Evolutionary conservation across 1,140 invertebrate species (phyloP).

Genomic region (Camponotus floridanus): DNA sequence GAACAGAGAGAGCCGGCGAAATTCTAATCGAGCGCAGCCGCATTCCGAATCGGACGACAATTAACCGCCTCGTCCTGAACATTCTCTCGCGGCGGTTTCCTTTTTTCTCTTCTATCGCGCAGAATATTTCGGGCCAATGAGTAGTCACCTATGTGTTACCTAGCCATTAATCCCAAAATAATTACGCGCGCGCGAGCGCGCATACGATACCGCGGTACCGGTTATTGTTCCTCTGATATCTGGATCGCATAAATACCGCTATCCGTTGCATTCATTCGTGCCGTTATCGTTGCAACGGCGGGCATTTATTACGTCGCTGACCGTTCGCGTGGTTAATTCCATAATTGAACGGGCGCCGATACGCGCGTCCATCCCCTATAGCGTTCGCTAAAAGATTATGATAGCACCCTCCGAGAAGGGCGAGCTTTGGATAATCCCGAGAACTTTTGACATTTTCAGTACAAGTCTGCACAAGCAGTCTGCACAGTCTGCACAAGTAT

Average conservation of each 20-base stretch:
- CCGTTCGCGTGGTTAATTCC: constrained; percentile 73
- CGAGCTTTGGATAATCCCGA: not conserved
- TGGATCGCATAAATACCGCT: constrained; percentile 77
- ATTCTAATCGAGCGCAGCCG: constrained; percentile 59
- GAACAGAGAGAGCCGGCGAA: constrained; percentile 17
- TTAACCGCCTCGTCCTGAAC: constrained; percentile 52
- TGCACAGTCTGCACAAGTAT: not conserved
- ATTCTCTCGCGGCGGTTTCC: constrained; percentile 24
- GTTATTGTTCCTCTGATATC: constrained; percentile 76
- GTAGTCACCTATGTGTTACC: constrained; percentile 8
- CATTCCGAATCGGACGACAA: constrained; percentile 64
- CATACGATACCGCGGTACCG: constrained; percentile 62
- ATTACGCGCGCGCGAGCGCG: constrained; percentile 68
- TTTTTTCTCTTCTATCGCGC: constrained; percentile 29
- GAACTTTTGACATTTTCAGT: not conserved
- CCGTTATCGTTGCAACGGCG: constrained; percentile 73
- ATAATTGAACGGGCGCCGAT: constrained; percentile 72
- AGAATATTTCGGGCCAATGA: constrained; percentile 60
- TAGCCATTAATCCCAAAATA: constrained; percentile 74
- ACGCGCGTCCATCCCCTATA: not conserved
- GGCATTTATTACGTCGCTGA: constrained; percentile 73
- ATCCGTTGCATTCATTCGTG: constrained; percentile 76
- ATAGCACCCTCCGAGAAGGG: not conserved
- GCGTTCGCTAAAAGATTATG: constrained; percentile 31
- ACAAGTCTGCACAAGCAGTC: not conserved